Base-by-base conservation (phyloP, 2,797 vertebrate genomes). In the Nyctibius grandis region DNA sequence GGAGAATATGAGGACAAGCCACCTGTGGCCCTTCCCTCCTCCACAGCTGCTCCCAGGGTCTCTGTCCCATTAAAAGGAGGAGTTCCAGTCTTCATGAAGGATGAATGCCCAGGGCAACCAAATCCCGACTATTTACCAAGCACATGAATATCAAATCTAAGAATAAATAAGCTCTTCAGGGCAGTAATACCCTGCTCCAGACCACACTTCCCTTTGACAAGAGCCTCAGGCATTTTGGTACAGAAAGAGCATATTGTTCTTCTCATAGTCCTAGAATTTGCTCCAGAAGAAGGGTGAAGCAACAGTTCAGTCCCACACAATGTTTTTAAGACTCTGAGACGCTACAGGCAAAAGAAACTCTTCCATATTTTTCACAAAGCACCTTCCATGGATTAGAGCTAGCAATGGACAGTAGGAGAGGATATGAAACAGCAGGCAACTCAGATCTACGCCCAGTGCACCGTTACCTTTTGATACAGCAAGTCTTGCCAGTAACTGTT, bases 361-460 rank as follows among this genome's bases (percentile, higher is more conserved):
- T 12, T 50, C 47, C 8, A 0, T 33, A 17, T 31, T 95, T 50
- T 87, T 79, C 45, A 64, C 34, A 76, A 61, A 76, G 38, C 25
- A 36, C 59, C 57, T 91, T 69, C 85, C 48, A 47, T 29, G 47
- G 54, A 72, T 48, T 68, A 81, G 50, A 93, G 15, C 29, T 42
- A 57, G 53, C 16, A 63, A 56, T 2, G 56, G 26, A 40, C 31
- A 51, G 15, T 15, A 42, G 76, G 45, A 63, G 74, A 90, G 50
- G 34, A 60, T 9, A 11, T 5, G 18, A 48, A 84, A 80, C 31
- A 78, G 3, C 3, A 15, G 60, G 19, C 14, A 75, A 81, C 47
- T 87, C 42, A 5, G 28, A 44, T 2, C 6, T 5, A 44, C 0
- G 0, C 21, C 23, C 53, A 38, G 2, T 9, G 26, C 31, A 15